Percentiles rank a stretch among this genome's conserved stretches.
These are phyloP conservation scores for Sitobion miscanthi DNA, from an alignment of 1,140 invertebrate species.

Conservation along the genomic window DNA sequence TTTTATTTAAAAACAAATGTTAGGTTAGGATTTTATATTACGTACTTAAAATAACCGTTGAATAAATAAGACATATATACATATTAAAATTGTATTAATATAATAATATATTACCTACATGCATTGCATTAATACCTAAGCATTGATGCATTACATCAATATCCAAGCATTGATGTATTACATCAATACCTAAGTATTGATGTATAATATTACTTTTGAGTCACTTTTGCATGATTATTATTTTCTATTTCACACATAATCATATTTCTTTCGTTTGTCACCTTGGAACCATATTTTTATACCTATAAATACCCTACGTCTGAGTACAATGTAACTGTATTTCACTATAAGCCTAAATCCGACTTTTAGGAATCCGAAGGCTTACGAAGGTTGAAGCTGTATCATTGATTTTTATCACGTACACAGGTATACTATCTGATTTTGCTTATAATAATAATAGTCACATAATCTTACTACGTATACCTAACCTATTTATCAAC, in stretches of 20 bases:
- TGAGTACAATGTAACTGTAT: not conserved
- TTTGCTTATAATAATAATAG: not conserved
- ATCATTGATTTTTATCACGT: not conserved
- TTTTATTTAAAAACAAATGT: not conserved
- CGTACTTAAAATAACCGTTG: too few relatives aligned
- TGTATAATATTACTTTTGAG: not conserved
- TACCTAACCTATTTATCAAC: not conserved
- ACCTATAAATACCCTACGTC: not conserved
- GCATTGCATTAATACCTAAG: not conserved
- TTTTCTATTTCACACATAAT: not conserved
- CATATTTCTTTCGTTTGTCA: not conserved
- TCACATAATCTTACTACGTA: not conserved
- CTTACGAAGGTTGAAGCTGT: not conserved
- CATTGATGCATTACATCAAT: not conserved
- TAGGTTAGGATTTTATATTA: not conserved
- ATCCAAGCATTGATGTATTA: not conserved
- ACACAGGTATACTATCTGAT: not conserved
- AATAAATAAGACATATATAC: not conserved
- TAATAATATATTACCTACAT: not conserved
- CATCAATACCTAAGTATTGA: not conserved
- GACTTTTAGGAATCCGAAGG: not conserved
- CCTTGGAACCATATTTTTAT: not conserved
- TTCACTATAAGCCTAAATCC: not conserved
- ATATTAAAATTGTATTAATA: not conserved
- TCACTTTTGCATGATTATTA: not conserved